Evolutionary conservation across 2,113 vertebrate species (phyloP), one percentile per base, ranked within the genome.

Genomic region (Callithrix jacchus): DNA sequence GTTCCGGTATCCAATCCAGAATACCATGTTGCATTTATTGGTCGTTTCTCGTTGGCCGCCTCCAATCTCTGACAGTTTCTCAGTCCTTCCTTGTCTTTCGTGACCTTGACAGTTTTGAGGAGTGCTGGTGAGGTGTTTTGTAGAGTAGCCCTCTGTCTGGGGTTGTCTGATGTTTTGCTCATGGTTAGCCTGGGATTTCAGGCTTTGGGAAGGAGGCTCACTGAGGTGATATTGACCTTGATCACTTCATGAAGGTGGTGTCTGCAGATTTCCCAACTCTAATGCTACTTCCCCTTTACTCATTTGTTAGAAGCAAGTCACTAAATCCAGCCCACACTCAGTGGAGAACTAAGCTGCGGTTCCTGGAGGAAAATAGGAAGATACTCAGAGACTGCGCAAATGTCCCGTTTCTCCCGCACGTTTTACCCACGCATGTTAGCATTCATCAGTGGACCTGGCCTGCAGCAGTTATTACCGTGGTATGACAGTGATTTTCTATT

Each of bases 1-100:
- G 84, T 95, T 93, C 84, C 35, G 89, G 93, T 84, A 52, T 49
- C 47, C 82, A 14, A 8, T 64, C 82, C 79, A 40, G 82, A 79
- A 77, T 9, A 8, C 79, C 54, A 8, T 6, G 61, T 83, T 61
- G 37, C 40, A 0, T 87, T 82, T 70, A 25, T 27, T 87, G 32
- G 0, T 25, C 71, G 1, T 3, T 17, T 91, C 37, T 90, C 81
- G 47, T 82, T 89, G 84, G 80, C 86, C 79, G 90, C 56, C 74
- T 89, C 79, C n/a, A 4, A 0, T 16, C 79, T 56, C 23, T 81
- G 84, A 84, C 27, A 8, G n/a, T 83, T n/a, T 89, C 90, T 93
- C n/a, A 18, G 42, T 58, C 92, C 61, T 92, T 17, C 40, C 70
- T 56, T 89, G 37, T n/a, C 73, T 92, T 88, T 40, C 37, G 37